These are phyloP conservation scores for Plagodis dolabraria DNA, from an alignment of 2,888 invertebrate species.

Conservation along the genomic window DNA sequence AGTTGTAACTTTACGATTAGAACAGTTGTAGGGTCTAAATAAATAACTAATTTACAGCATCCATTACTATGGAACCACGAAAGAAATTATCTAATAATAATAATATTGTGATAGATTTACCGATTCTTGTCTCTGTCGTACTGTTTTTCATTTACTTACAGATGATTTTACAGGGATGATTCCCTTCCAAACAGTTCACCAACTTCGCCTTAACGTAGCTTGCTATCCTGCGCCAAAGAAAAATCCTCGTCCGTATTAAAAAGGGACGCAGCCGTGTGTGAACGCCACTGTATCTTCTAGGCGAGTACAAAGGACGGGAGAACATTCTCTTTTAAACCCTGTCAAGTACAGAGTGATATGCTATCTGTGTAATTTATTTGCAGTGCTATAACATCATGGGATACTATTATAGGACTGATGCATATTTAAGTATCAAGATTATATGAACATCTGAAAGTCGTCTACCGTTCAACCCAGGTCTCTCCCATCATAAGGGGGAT, in stretches of 20 bases:
- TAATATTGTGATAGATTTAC: too few species aligned
- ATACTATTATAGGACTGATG: neutral
- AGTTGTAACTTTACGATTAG: too few species aligned
- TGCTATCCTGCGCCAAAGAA: slow-evolving; percentile 67
- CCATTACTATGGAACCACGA: too few species aligned
- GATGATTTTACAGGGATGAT: neutral
- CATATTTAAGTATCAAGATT: neutral
- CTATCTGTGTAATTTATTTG: slow-evolving; percentile 15
- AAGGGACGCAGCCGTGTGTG: slow-evolving; percentile 78
- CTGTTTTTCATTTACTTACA: too few species aligned
- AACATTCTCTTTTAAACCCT: slow-evolving; percentile 60
- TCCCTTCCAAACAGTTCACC: neutral
- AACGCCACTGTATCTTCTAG: slow-evolving; percentile 74
- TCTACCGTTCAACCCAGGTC: too few species aligned
- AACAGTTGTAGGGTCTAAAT: too few species aligned
- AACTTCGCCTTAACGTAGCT: slow-evolving; percentile 27
- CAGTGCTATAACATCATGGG: neutral
- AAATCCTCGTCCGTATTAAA: slow-evolving; percentile 71
- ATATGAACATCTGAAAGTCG: too few species aligned
- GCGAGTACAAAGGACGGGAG: slow-evolving; percentile 71
- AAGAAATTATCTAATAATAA: too few species aligned
- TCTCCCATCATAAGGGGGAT: too few species aligned
- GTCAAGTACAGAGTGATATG: slow-evolving; percentile 39
- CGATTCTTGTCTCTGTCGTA: too few species aligned
- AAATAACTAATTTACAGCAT: too few species aligned